Conservation (phyloP, 2,888 invertebrate species). For the Onchidella celtica region DNA sequence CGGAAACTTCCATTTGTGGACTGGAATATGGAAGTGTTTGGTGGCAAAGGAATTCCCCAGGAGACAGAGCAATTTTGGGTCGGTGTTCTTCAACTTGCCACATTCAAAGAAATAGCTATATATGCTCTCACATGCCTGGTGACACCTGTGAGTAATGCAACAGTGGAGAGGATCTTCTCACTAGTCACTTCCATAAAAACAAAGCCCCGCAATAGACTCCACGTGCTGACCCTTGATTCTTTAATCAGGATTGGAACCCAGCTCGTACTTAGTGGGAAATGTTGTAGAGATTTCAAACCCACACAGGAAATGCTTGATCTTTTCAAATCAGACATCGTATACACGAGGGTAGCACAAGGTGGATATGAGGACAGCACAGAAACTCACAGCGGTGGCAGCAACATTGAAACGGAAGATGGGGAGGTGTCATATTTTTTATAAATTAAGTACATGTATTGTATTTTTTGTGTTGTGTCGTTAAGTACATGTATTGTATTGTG, state of each 20-base stretch:
- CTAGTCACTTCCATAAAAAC: not conserved
- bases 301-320: too few relatives aligned
- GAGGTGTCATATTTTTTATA: too few relatives aligned
- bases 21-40: not conserved
- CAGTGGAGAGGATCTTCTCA: conserved; percentile 2
- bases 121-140: not conserved
- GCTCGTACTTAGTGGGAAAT: too few relatives aligned
- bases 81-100: not conserved
- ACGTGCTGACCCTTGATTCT: not conserved
- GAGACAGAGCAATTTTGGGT: not conserved
- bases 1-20: not conserved
- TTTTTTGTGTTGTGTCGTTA: too few relatives aligned
- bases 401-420: too few relatives aligned
- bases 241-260: not conserved
- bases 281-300: too few relatives aligned
- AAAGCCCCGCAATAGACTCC: not conserved
- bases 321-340: too few relatives aligned
- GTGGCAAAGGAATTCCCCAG: not conserved
- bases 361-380: too few relatives aligned
- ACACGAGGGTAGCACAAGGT: too few relatives aligned
- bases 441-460: too few relatives aligned
- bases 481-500: too few relatives aligned
- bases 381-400: too few relatives aligned
- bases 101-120: not conserved
- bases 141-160: not conserved